Percentiles rank a stretch among this genome's conserved stretches.
phyloP scores from a whole-genome alignment of 2,888 invertebrate species.

The Epinotia ramella region DNA sequence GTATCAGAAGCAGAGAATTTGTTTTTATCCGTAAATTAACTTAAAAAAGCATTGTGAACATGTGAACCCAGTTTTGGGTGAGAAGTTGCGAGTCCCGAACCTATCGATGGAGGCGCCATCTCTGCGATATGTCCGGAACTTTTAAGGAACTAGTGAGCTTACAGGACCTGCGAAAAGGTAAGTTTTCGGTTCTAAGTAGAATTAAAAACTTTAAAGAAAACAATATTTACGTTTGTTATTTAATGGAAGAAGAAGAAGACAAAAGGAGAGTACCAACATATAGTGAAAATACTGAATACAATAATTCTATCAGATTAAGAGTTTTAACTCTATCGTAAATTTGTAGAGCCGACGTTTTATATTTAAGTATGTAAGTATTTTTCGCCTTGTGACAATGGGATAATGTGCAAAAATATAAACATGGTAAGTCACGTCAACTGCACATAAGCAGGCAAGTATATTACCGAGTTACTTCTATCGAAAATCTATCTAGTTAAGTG shows the following conservation, averaged over 20 bases:
- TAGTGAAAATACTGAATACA: too few species aligned
- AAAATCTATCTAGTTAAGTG: too few species aligned
- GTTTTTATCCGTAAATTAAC: not conserved
- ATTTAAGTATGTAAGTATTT: too few species aligned
- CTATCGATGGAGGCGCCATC: conserved; percentile 58
- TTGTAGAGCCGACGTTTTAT: too few species aligned
- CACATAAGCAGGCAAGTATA: too few species aligned
- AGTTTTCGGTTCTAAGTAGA: not conserved
- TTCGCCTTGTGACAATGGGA: too few species aligned
- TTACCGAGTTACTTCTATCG: too few species aligned
- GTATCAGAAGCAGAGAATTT: too few species aligned
- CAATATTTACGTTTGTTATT: not conserved
- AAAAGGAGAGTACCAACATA: too few species aligned
- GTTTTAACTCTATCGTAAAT: not conserved
- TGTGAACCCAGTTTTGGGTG: not conserved
- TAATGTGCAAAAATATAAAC: too few species aligned
- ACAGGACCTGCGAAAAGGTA: not conserved
- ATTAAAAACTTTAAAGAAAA: not conserved
- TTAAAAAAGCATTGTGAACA: not conserved
- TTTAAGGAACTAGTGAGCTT: conserved; percentile 47
- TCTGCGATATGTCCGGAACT: conserved; percentile 55
- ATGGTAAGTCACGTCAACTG: too few species aligned
- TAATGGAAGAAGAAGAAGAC: too few species aligned
- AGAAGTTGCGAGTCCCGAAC: not conserved
- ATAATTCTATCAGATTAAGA: not conserved